Base-by-base conservation (phyloP, 2,888 invertebrate species). In the Eledona agricola region DNA sequence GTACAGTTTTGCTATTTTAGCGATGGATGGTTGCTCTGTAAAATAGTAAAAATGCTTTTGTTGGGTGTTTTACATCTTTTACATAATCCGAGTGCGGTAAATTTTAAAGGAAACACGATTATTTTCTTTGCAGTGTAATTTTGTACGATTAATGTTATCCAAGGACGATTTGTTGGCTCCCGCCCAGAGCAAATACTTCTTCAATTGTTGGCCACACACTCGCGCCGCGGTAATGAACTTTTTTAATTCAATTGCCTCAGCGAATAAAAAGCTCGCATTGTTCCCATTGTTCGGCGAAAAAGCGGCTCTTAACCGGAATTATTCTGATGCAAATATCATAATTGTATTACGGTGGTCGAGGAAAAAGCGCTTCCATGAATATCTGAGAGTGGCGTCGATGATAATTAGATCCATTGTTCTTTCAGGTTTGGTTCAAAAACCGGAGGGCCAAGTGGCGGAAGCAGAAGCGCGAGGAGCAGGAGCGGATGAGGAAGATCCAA, bases 381-480 rank as follows among this genome's bases (percentile, higher is more conserved):
- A 26, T 20, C 59, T 55, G 55, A 45, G 32, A 51, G 47, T 58
- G 58, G 56, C 58, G 34, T 58, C 46, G 32, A 51, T 43, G 51
- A 58, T 58, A 58, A 58, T 58, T 54, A 58, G 35, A 38, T 47
- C 49, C 43, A 45, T 58, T 58, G 58, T 58, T 58, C 58, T 49
- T 53, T 6, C 80, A 96, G 96, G 96, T 96, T 5, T 96, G 96
- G 96, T 96, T 96, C 78, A 96, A 96, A 78, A 96, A 96, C 75
- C 85, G 96, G 10, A 83, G 96, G 22, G 96, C 96, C 63, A 96
- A 96, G 80, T 96, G 95, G 95, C 85, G 96, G 63, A 96, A 96
- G 72, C 94, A 94, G 74, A 95, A 95, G 74, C 85, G 95, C 1
- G 96, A 89, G 73, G 88, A 90, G 74, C 88, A 91, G 76, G 89